Base-by-base conservation (phyloP, 1,140 invertebrate genomes). In the Papilio dardanus region DNA sequence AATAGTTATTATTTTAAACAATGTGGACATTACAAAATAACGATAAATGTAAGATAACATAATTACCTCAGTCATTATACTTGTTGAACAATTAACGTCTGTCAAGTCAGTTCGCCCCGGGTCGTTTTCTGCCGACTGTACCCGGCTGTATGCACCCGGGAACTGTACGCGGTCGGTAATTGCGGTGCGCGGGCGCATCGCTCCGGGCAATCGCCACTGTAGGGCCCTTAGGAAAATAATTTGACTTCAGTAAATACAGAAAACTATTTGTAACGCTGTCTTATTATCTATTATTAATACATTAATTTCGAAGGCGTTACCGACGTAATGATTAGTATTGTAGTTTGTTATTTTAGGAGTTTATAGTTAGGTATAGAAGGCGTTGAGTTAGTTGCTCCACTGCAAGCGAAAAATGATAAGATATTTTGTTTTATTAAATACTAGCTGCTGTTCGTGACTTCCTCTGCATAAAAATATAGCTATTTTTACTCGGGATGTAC, bases 1-100 rank as follows among this genome's bases (percentile, higher is more conserved):
- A 37, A 37, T 37, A 10, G 1, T 8, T 7, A 7, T 3, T 28
- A 0, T 24, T 58, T 28, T 58, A n/a, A 28, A 58, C 21, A 28
- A 14, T 24, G 8, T 58, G 28, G 19, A 21, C 8, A 10, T 54
- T 58, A 21, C 21, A 24, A 50, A 50, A 50, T 50, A 50, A 19
- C 46, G 21, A 58, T 68, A 19, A 37, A 68, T 37, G 66, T 21
- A 50, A 77, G 68, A 77, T 77, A 79, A 78, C 69, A 82, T 83
- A 77, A 81, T 81, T 77, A 81, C 78, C 77, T 54, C 42, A 42
- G 76, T 74, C 68, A 76, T 83, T 81, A 83, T 83, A 77, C 74
- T 77, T 77, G 68, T 71, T 40, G 77, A 81, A 84, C 85, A 87
- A 88, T 88, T 86, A 88, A 81, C 74, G 86, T 87, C 81, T 84